These are phyloP conservation scores for Monochamus alternatus DNA, from an alignment of 2,888 invertebrate species.

Conservation along the genomic window DNA sequence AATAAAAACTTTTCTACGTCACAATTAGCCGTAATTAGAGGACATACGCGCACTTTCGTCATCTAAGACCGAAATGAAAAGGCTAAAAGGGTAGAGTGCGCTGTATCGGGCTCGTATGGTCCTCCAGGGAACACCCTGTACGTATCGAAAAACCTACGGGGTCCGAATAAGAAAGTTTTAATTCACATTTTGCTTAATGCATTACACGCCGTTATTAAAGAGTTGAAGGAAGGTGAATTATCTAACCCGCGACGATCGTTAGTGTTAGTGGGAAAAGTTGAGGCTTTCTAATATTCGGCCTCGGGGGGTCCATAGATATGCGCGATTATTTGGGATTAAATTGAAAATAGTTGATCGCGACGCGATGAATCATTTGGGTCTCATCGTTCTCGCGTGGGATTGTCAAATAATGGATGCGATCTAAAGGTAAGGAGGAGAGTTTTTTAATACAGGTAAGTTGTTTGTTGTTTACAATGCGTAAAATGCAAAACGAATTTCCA, in stretches of 20 bases:
- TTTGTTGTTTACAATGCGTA: too few relatives aligned
- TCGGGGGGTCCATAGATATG: neutral
- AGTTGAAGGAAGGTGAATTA: slow-evolving; percentile 34
- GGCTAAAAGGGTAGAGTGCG: slow-evolving; percentile 38
- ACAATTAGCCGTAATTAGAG: slow-evolving; percentile 19
- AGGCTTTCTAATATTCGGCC: slow-evolving; percentile 1
- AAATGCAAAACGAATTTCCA: too few relatives aligned
- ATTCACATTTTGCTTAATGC: slow-evolving; percentile 34
- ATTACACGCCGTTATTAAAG: slow-evolving; percentile 26
- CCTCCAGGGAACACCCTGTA: slow-evolving; percentile 15
- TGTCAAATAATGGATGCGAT: too few relatives aligned
- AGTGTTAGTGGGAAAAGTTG: slow-evolving; percentile 2
- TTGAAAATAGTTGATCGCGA: too few relatives aligned
- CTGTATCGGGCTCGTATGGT: slow-evolving; percentile 22
- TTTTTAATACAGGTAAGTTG: too few relatives aligned
- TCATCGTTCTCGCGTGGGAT: too few relatives aligned
- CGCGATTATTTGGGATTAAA: neutral
- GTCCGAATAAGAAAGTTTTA: slow-evolving; percentile 35
- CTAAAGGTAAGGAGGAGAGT: too few relatives aligned
- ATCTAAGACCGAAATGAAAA: slow-evolving; percentile 41
- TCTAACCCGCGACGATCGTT: slow-evolving; percentile 25
- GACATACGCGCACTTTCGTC: neutral
- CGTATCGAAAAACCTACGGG: slow-evolving; percentile 27
- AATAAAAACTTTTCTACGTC: slow-evolving; percentile 24
- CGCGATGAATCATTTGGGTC: too few relatives aligned